Evolutionary conservation across 2,113 vertebrate species (phyloP).

Genomic region (Peromyscus leucopus): DNA sequence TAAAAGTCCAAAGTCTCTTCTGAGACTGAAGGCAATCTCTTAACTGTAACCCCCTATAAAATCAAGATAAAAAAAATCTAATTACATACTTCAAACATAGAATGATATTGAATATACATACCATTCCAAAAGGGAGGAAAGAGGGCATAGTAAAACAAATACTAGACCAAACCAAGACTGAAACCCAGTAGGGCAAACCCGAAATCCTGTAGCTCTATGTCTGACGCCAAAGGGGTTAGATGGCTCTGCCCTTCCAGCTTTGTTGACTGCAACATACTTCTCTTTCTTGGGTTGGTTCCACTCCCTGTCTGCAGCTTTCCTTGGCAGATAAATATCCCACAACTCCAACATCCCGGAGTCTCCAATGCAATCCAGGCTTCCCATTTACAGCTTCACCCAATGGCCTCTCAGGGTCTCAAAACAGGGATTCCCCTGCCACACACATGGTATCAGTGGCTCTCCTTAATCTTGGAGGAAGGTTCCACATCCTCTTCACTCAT

Average conservation of each 20-base stretch:
- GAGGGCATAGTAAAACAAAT: neutral
- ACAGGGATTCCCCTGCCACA: neutral
- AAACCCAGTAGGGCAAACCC: neutral
- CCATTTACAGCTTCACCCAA: neutral
- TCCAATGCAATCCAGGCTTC: neutral
- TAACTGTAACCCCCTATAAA: neutral
- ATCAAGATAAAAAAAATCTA: neutral
- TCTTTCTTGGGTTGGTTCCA: neutral
- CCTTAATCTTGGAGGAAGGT: neutral
- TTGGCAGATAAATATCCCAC: neutral
- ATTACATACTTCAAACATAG: neutral
- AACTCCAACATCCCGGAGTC: neutral
- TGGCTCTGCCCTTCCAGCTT: neutral
- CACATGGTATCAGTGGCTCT: neutral
- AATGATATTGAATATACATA: neutral
- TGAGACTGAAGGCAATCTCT: neutral
- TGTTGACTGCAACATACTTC: neutral
- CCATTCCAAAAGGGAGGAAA: neutral
- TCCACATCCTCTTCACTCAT: neutral
- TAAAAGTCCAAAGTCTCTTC: neutral
- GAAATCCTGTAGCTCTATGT: neutral
- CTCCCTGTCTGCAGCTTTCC: neutral
- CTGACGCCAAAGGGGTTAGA: neutral
- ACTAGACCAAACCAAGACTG: neutral
- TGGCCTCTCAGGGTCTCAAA: neutral